phyloP scores from a whole-genome alignment of 2,797 vertebrate species.

The Mus minutoides region DNA sequence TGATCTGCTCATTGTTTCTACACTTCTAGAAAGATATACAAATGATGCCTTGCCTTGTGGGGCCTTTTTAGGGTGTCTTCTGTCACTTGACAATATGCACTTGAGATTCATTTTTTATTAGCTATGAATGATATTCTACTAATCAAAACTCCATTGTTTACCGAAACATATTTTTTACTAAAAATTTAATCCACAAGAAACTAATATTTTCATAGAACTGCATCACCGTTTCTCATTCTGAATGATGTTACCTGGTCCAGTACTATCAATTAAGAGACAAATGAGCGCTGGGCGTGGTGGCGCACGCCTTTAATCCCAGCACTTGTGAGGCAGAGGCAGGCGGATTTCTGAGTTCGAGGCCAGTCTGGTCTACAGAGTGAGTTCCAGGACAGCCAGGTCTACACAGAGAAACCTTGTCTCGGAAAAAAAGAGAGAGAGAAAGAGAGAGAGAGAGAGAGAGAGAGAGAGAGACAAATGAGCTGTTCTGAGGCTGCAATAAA shows the following conservation, averaged over 20 bases:
- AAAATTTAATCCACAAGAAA: neutral
- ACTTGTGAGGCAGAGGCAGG: too few species aligned
- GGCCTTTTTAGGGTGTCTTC: neutral
- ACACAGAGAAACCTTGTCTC: too few species aligned
- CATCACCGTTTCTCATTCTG: neutral
- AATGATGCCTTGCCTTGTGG: neutral
- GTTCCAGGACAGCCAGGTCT: too few species aligned
- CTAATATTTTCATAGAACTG: neutral
- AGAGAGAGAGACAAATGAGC: neutral
- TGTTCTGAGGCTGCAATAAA: neutral
- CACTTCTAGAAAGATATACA: neutral
- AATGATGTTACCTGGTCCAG: neutral
- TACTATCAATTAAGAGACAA: neutral
- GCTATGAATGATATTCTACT: neutral
- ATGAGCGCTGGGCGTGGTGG: too few species aligned
- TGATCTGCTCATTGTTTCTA: neutral
- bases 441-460: too few species aligned
- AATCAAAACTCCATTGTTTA: neutral
- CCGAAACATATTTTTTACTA: neutral
- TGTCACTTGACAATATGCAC: neutral
- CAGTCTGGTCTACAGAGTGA: too few species aligned
- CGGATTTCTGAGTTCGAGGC: too few species aligned
- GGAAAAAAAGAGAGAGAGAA: too few species aligned
- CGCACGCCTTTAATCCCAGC: too few species aligned
- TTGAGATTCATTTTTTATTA: neutral